Base-by-base conservation (phyloP, 1,140 invertebrate genomes). In the Spodoptera frugiperda region DNA sequence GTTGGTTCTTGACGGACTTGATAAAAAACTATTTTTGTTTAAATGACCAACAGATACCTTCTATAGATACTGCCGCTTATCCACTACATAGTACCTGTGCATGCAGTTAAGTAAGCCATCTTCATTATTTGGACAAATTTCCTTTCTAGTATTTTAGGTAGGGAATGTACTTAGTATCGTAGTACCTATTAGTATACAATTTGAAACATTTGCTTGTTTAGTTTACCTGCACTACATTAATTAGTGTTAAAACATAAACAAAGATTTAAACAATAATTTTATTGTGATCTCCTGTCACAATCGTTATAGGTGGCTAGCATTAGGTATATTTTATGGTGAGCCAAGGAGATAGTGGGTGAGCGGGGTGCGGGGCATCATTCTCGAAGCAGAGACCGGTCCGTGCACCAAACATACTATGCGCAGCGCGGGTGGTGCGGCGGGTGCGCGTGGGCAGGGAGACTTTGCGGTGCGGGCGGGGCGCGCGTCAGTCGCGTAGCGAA, bases 401-500 rank as follows among this genome's bases (percentile, higher is more conserved):
- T 79, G 83, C 82, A 75, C 54, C 57, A 70, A 68, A 59, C 59
- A 59, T 70, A 70, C 68, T 71, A 15, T 65, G 71, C 33, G 67
- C 68, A 65, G 81, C 59, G 80, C 80, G 79, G 81, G 80, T 79
- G 83, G 84, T 72, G 85, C 82, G 86, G 82, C 81, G 84, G 86
- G 88, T 91, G 90, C 88, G 90, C 89, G 89, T 89, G 89, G 88
- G 90, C 90, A 90, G 86, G 86, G 83, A 87, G 76, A 74, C 74
- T 76, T 81, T 77, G 87, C 84, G 87, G 85, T 68, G 85, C 85
- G 86, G 82, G 86, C 88, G 87, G 87, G 86, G 86, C 82, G 81
- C 85, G 88, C 89, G 86, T 89, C 88, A 92, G 92, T 93, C 89
- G 91, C 92, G 92, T 89, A 89, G 82, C 91, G 90, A 92, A 88